Conservation (phyloP, 1,140 invertebrate genomes). For the Phymastichus coffea region DNA sequence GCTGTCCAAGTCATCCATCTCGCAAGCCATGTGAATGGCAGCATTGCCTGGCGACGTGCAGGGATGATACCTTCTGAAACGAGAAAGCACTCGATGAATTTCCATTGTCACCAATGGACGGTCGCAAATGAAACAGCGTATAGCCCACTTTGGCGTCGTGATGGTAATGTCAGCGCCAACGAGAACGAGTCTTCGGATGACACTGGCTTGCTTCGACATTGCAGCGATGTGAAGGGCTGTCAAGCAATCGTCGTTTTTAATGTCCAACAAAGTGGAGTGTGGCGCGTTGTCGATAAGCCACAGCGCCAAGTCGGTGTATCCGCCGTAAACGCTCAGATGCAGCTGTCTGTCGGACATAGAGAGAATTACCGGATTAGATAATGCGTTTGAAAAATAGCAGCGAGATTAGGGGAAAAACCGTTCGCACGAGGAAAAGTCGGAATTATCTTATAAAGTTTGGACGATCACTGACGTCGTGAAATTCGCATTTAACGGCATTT, state of each 20-base stretch:
- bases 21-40: conserved; percentile 59
- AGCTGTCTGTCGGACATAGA: conserved; percentile 61
- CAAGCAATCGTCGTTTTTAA: conserved; percentile 65
- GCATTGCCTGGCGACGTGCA: conserved; percentile 67
- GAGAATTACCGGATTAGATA: neutral
- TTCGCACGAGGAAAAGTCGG: neutral
- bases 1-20: conserved; percentile 61
- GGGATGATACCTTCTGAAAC: no score
- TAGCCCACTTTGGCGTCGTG: no score
- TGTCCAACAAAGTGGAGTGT: conserved; percentile 67
- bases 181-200: conserved; percentile 67
- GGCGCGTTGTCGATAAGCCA: conserved; percentile 67
- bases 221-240: conserved; percentile 75
- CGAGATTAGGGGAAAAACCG: neutral
- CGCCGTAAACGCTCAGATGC: conserved; percentile 75
- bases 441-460: neutral
- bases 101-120: neutral
- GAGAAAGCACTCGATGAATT: no score
- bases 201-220: conserved; percentile 61
- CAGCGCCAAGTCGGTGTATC: conserved; percentile 64
- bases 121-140: no score
- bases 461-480: neutral
- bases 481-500: neutral
- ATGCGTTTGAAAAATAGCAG: neutral
- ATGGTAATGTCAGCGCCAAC: conserved; percentile 66